Conservation (phyloP, 2,113 vertebrate genomes). For the Indri indri region DNA sequence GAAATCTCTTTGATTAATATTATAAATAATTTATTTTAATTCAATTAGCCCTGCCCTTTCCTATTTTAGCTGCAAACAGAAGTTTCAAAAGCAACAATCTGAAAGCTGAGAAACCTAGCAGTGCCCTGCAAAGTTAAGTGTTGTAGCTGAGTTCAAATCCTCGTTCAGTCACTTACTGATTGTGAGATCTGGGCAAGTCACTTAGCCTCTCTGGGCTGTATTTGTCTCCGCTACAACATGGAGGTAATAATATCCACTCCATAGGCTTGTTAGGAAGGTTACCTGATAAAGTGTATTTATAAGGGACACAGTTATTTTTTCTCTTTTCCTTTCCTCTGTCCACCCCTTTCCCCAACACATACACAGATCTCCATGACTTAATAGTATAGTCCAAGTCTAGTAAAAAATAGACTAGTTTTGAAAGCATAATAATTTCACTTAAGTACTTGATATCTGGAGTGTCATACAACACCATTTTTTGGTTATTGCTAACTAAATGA, state of each 20-base stretch:
- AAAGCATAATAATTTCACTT: not conserved
- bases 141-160: not conserved
- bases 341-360: not conserved
- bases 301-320: not conserved
- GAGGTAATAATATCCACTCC: not conserved
- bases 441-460: not conserved
- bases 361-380: not conserved
- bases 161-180: not conserved
- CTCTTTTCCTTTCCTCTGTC: not conserved
- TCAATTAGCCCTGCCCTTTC: constrained; percentile 55
- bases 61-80: constrained; percentile 49
- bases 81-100: constrained; percentile 35
- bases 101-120: constrained; percentile 2
- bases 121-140: not conserved
- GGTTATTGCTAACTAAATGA: not conserved
- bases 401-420: not conserved
- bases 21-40: constrained; percentile 59
- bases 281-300: not conserved
- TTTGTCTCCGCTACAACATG: not conserved
- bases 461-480: not conserved
- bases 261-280: not conserved
- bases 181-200: not conserved
- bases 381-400: not conserved
- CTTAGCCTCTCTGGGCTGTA: not conserved
- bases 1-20: constrained; percentile 15